These are phyloP conservation scores for Thunnus albacares DNA, from an alignment of 2,797 vertebrate species.

Conservation along the genomic window DNA sequence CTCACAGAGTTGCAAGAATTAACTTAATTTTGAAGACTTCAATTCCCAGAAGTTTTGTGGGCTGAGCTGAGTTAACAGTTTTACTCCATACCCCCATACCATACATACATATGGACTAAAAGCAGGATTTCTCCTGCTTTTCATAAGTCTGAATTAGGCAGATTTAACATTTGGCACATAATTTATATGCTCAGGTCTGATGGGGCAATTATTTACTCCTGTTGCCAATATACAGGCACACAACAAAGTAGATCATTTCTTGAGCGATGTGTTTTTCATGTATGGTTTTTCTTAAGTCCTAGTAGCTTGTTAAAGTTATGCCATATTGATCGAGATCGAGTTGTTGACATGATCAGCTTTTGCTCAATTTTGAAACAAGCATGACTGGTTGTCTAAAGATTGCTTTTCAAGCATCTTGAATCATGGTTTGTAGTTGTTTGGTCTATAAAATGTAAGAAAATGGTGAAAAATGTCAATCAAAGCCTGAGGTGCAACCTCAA, in stretches of 20 bases:
- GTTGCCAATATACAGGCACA: neutral
- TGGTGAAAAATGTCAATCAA: no score
- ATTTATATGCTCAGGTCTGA: neutral
- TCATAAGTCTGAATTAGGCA: neutral
- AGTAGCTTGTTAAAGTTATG: neutral
- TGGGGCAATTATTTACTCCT: neutral
- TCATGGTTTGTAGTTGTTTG: no score
- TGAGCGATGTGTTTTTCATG: neutral
- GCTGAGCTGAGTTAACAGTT: slow-evolving; percentile 1
- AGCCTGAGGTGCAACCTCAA: no score
- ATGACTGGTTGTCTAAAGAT: no score
- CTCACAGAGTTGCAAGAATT: slow-evolving; percentile 22
- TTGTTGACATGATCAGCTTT: neutral
- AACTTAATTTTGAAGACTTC: slow-evolving; percentile 6
- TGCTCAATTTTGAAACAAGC: neutral
- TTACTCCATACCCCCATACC: neutral
- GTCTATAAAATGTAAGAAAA: no score
- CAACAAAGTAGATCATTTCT: neutral
- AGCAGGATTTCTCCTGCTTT: neutral
- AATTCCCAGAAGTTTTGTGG: slow-evolving; percentile 29
- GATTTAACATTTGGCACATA: neutral
- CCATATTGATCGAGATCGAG: neutral
- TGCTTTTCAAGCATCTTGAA: no score
- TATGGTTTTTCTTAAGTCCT: neutral
- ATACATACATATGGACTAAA: neutral